Conservation (phyloP, 2,113 vertebrate genomes). For the Pollachius pollachius region DNA sequence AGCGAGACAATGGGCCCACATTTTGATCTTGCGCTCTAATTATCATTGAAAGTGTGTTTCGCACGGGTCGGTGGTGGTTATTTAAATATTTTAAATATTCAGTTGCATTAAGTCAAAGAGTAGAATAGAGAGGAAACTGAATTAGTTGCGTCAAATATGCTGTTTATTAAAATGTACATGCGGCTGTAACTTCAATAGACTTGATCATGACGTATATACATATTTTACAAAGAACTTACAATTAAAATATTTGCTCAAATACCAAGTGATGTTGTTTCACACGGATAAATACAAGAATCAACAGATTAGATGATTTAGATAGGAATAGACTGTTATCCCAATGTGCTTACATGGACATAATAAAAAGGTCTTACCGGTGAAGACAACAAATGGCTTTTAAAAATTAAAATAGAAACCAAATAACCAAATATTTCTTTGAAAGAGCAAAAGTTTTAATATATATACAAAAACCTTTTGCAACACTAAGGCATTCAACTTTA, state of each 20-base stretch:
- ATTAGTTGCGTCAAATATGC: constrained; percentile 49
- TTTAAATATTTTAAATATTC: constrained; percentile 4
- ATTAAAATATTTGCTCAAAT: constrained; percentile 38
- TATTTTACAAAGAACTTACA: constrained; percentile 65
- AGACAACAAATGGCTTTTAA: constrained; percentile 29
- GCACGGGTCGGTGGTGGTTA: too few species aligned
- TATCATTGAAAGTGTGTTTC: constrained; percentile 49
- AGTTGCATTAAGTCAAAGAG: constrained; percentile 2
- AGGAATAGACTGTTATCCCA: constrained; percentile 34
- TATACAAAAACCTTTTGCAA: constrained; percentile 26
- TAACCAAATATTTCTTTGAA: constrained; percentile 1
- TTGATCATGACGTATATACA: constrained; percentile 63
- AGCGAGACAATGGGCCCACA: constrained; percentile 52
- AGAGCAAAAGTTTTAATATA: constrained; percentile 8
- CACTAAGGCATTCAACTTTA: constrained; percentile 34
- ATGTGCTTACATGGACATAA: constrained; percentile 21
- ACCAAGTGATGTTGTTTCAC: constrained; percentile 29
- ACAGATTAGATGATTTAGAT: constrained; percentile 9
- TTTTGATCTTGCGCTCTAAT: constrained; percentile 49
- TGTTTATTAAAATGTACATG: constrained; percentile 78
- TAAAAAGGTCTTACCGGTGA: constrained; percentile 24
- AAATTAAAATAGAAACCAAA: constrained; percentile 23
- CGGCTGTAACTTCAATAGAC: constrained; percentile 59
- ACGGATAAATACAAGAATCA: constrained; percentile 23
- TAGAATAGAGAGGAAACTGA: constrained; percentile 7